Evolutionary conservation across 2,888 invertebrate species (phyloP), one percentile per base, ranked within the genome.

Genomic region (Synergus itoensis): DNA sequence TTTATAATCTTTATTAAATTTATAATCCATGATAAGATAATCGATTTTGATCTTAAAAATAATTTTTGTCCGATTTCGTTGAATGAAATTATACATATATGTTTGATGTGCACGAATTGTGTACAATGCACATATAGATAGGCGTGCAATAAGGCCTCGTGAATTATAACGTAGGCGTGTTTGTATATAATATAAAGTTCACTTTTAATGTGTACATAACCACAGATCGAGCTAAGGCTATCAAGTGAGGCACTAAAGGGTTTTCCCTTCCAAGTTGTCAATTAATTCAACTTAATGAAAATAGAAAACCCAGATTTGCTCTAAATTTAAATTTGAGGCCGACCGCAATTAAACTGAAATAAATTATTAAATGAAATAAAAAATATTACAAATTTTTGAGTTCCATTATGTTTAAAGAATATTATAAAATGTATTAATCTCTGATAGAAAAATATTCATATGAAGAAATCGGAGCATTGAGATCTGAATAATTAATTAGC

Each of bases 161-260:
- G 16, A 45, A 69, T 69, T 43, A 67, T 12, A 73, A 73, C 53
- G 11, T 57, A 57, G 57, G 45, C 43, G 16, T 73, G 48, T 53
- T 53, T 73, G 73, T 73, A 53, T 65, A n/a, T 43, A 18, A 48
- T 16, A 8, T 53, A 36, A 53, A 48, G 73, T 73, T 73, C 48
- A 73, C 53, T 53, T 53, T 73, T 53, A 73, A 73, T 36, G 53
- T 73, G 21, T 28, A 36, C 53, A 48, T n/a, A 73, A 53, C 48
- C 48, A 53, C 36, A 73, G 28, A 53, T 73, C 36, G n/a, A 73
- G 48, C 48, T 48, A 48, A 73, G 48, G 73, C 48, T 36, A 40
- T 73, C 16, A 73, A 21, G 28, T 48, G 67, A 67, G 67, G 67
- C 45, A 45, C 21, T 67, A 18, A 14, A 18, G 7, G n/a, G 18